These are phyloP conservation scores for Tiliqua scincoides DNA, from an alignment of 2,113 vertebrate genomes.

Conservation along the genomic window DNA sequence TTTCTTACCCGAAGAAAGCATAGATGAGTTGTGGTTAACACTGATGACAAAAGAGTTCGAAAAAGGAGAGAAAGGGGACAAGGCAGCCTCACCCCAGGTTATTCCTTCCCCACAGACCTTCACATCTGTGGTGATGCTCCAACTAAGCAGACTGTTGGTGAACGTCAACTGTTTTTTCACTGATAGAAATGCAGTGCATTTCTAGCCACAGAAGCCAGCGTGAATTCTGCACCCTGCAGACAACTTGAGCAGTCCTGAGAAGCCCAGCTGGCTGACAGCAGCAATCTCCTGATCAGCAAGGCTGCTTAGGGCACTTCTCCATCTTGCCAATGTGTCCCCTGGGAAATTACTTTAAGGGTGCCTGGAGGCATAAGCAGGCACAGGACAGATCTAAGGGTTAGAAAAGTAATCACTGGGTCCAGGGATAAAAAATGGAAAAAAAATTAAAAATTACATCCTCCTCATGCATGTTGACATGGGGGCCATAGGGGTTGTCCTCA, in stretches of 20 bases:
- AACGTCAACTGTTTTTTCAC: not conserved
- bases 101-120: not conserved
- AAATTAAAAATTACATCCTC: not conserved
- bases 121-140: not conserved
- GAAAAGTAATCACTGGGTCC: not conserved
- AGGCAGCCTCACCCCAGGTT: not conserved
- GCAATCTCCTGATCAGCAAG: not conserved
- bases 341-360: conserved; percentile 18
- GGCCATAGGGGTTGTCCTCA: not conserved
- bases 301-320: not conserved
- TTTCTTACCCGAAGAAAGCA: not conserved
- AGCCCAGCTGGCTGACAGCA: not conserved
- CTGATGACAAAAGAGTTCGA: too few relatives aligned
- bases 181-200: not conserved
- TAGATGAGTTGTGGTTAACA: not conserved
- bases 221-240: not conserved
- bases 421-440: not conserved
- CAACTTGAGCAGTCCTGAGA: not conserved
- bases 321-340: not conserved
- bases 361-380: not conserved
- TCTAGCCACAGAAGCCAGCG: not conserved
- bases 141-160: not conserved
- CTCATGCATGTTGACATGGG: not conserved
- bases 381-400: not conserved
- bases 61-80: not conserved